These are phyloP conservation scores for Galemys pyrenaicus DNA, from an alignment of 2,113 vertebrate species.

Conservation along the genomic window DNA sequence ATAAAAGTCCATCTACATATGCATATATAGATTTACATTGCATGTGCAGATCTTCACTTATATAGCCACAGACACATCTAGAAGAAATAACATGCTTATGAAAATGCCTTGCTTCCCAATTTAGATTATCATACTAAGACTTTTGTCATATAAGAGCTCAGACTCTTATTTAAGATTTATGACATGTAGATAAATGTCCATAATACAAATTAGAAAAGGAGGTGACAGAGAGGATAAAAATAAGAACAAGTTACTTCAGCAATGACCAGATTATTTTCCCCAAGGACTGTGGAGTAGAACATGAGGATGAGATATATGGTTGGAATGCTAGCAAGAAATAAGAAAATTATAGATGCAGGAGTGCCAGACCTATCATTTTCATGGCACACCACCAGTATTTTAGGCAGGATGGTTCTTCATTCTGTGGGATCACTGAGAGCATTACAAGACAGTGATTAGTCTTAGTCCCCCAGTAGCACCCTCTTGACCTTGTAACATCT, in stretches of 20 bases:
- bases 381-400: not conserved
- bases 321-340: not conserved
- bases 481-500: not conserved
- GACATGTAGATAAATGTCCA: not conserved
- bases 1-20: not conserved
- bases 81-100: not conserved
- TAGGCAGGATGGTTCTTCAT: not conserved
- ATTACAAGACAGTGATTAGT: not conserved
- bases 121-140: not conserved
- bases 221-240: not conserved
- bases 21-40: not conserved
- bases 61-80: not conserved
- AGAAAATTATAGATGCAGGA: not conserved
- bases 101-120: not conserved
- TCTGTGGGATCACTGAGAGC: not conserved
- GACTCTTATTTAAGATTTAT: not conserved
- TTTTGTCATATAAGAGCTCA: not conserved
- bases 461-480: not conserved
- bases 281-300: not conserved
- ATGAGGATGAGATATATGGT: fast-evolving
- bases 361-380: not conserved
- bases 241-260: not conserved
- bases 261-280: not conserved
- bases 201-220: not conserved
- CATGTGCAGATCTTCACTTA: not conserved